Evolutionary conservation across 2,797 vertebrate species (phyloP).

Genomic region (Xiphophorus birchmanni): DNA sequence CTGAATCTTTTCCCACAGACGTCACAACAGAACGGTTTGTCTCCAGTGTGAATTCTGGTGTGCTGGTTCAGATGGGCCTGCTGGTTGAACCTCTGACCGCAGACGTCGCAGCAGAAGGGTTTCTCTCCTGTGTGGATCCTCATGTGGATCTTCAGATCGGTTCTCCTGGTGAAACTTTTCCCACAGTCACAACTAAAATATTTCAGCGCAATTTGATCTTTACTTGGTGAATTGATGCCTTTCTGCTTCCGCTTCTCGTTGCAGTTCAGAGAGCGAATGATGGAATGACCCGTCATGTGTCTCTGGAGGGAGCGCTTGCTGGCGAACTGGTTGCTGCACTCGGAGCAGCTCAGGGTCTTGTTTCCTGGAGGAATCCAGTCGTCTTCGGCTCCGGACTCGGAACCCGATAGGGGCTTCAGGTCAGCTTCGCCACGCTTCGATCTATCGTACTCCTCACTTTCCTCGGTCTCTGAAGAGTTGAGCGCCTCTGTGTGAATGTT

Average conservation of each 20-base stretch:
- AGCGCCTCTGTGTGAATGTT: neutral
- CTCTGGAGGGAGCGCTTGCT: slow-evolving; percentile 1
- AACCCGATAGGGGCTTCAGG: neutral
- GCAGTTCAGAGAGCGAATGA: neutral
- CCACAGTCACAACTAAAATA: slow-evolving; percentile 2
- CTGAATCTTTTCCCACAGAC: slow-evolving; percentile 7
- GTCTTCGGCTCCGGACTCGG: neutral
- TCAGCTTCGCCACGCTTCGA: neutral
- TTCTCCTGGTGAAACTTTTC: slow-evolving; percentile 6
- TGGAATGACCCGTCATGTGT: slow-evolving; percentile 1
- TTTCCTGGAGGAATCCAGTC: neutral
- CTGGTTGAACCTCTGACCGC: slow-evolving; percentile 3
- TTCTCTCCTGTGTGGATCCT: slow-evolving; percentile 1
- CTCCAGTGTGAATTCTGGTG: neutral
- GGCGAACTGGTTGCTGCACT: neutral
- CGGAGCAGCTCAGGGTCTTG: neutral
- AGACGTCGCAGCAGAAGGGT: neutral
- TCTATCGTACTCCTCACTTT: neutral
- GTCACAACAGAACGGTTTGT: neutral
- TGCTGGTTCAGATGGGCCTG: slow-evolving; percentile 3
- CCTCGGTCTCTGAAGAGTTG: neutral
- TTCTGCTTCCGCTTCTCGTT: neutral
- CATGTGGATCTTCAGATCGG: slow-evolving; percentile 3
- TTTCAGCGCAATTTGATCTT: neutral
- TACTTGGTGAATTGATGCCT: neutral